These are phyloP conservation scores for Tetrao urogallus DNA, from an alignment of 2,113 vertebrate genomes.

Conservation along the genomic window DNA sequence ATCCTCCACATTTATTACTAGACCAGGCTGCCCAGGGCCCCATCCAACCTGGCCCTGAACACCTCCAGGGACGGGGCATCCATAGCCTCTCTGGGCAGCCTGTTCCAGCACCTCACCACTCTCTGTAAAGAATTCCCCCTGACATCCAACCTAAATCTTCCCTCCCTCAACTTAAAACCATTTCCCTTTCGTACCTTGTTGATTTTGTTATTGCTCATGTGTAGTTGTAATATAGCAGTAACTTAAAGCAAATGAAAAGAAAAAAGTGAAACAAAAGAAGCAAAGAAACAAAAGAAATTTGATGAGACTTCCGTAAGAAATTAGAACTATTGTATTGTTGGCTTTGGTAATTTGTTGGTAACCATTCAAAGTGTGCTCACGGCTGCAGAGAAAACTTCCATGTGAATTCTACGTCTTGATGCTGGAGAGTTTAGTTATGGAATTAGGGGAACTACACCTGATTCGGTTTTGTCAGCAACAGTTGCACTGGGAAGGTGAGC, in stretches of 20 bases:
- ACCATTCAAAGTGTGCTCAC: background rate
- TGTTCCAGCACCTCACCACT: no score
- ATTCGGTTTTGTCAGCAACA: background rate
- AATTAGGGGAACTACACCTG: background rate
- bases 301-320: background rate
- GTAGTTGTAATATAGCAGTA: background rate
- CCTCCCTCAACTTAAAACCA: no score
- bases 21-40: no score
- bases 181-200: background rate
- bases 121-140: no score
- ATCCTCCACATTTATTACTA: no score
- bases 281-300: background rate
- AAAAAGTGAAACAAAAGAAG: background rate
- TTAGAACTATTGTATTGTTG: background rate
- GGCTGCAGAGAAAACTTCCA: background rate
- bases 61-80: no score
- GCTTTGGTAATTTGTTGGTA: background rate
- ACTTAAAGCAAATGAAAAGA: background rate
- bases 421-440: background rate
- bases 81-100: no score
- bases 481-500: rapidly evolving
- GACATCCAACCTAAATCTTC: no score
- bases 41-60: no score
- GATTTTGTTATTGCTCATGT: background rate
- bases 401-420: background rate